Evolutionary conservation across 2,888 invertebrate genomes (phyloP).

Genomic region (Leucoptera coffeella): DNA sequence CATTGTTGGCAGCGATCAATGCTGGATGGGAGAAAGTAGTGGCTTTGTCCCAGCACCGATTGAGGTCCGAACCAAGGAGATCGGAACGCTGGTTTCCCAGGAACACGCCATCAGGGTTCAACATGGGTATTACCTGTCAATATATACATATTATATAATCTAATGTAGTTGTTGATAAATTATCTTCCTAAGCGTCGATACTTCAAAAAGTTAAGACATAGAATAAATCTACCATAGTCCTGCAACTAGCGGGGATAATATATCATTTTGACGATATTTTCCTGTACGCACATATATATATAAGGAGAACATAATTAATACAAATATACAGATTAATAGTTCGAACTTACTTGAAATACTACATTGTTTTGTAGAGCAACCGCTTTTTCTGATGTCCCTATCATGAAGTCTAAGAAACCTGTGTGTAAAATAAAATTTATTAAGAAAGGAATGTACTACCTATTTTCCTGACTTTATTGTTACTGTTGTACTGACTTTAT

Average conservation of each 20-base stretch:
- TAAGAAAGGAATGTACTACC: neutral
- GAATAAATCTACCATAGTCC: too few relatives aligned
- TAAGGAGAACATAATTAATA: too few relatives aligned
- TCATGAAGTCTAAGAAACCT: constrained; percentile 88
- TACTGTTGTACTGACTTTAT: too few relatives aligned
- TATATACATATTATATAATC: too few relatives aligned
- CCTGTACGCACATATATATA: too few relatives aligned
- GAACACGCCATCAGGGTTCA: constrained; percentile 96
- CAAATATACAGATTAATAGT: too few relatives aligned
- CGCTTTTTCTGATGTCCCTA: constrained; percentile 67
- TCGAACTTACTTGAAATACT: constrained; percentile 31
- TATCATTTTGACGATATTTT: too few relatives aligned
- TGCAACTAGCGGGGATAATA: too few relatives aligned
- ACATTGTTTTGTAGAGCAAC: constrained; percentile 25
- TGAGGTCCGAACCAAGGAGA: constrained; percentile 87
- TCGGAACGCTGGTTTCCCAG: constrained; percentile 92
- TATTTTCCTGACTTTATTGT: too few relatives aligned
- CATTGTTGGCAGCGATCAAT: constrained; percentile 72
- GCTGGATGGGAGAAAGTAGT: constrained; percentile 92
- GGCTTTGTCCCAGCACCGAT: constrained; percentile 86
- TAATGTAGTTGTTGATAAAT: too few relatives aligned
- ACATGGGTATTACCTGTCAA: constrained; percentile 80
- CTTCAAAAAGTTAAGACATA: too few relatives aligned
- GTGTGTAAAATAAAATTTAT: constrained; percentile 10
- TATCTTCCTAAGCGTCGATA: too few relatives aligned